phyloP scores from a whole-genome alignment of 2,113 vertebrate species.

The Corapipo altera region DNA sequence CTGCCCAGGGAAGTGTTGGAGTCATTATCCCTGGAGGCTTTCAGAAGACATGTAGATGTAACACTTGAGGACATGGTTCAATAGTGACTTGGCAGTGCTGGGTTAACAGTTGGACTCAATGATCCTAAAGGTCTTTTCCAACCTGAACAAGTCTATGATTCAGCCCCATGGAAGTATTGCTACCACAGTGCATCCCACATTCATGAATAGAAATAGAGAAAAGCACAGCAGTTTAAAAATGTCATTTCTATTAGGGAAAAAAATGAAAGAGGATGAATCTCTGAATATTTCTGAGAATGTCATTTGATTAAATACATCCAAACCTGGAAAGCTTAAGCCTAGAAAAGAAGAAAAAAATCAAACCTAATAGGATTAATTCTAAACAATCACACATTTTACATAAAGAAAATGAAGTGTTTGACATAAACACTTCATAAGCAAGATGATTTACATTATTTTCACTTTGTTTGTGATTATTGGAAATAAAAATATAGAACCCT shows the following conservation, averaged over 20 bases:
- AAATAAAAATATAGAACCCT: neutral
- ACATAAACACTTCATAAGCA: neutral
- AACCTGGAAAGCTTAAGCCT: neutral
- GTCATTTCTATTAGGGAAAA: neutral
- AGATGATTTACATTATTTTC: conserved; percentile 38
- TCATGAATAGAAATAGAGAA: neutral
- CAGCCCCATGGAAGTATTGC: neutral
- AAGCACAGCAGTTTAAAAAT: neutral
- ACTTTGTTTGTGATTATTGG: conserved; percentile 12
- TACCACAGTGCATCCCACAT: neutral
- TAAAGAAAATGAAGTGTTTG: neutral
- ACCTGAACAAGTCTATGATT: neutral
- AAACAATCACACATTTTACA: neutral
- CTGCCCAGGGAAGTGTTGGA: neutral
- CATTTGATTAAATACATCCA: neutral
- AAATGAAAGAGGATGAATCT: neutral
- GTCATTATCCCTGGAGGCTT: neutral
- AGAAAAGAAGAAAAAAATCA: neutral
- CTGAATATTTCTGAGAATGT: neutral
- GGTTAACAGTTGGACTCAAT: neutral
- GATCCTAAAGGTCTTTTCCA: neutral
- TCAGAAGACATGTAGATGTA: neutral
- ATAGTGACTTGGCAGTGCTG: neutral
- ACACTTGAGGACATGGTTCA: neutral
- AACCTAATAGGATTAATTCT: neutral